Percentiles rank a stretch among this genome's conserved stretches.
Conservation (phyloP, 37 sponge, comb jelly and placozoan genomes). For the Mnemiopsis leidyi region DNA sequence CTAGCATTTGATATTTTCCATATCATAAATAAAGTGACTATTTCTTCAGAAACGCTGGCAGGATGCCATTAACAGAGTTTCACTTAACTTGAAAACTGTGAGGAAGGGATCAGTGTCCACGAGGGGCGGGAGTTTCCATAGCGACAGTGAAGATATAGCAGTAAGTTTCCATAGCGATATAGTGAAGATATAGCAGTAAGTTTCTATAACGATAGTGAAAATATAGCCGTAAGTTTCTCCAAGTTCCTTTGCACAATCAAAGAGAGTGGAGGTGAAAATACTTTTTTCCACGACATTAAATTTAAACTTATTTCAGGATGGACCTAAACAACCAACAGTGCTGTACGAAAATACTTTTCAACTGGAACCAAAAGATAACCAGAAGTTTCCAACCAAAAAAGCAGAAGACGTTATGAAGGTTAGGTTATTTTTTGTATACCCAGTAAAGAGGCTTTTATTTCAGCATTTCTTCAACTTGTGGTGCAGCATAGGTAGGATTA, state of each 20-base stretch:
- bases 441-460: too few relatives aligned
- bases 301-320: constrained; percentile 28
- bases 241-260: too few relatives aligned
- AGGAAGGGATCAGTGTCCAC: constrained; percentile 2
- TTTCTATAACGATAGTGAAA: not conserved
- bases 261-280: too few relatives aligned
- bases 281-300: too few relatives aligned
- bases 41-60: constrained; percentile 47
- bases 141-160: constrained; percentile 50
- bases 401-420: constrained; percentile 54
- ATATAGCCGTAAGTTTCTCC: too few relatives aligned
- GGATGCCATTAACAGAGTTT: not conserved
- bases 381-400: constrained; percentile 15
- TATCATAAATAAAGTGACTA: not conserved
- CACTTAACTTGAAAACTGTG: not conserved
- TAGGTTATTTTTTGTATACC: too few relatives aligned
- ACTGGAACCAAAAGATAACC: not conserved
- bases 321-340: not conserved
- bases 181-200: not conserved
- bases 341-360: constrained; percentile 30
- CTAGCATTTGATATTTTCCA: too few relatives aligned
- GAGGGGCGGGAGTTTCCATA: constrained; percentile 34
- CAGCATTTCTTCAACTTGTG: too few relatives aligned
- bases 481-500: too few relatives aligned
- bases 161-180: not conserved